Percentiles rank a stretch among this genome's conserved stretches.
Evolutionary conservation across 2,888 invertebrate species (phyloP).

Genomic region (Drosophila paramelanica): DNA sequence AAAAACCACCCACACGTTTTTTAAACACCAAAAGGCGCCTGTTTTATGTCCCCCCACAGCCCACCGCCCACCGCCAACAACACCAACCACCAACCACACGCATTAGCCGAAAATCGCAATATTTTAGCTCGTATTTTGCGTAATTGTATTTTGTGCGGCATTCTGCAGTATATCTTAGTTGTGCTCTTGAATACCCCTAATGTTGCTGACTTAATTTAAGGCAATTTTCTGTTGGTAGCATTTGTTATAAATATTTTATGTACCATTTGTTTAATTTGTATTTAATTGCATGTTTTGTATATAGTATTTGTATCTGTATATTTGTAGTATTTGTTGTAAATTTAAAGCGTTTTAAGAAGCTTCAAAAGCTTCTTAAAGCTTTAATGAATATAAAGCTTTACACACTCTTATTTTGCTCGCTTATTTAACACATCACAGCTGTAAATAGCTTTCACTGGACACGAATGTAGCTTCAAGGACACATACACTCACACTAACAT

Average conservation of each 20-base stretch:
- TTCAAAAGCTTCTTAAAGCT: too few species aligned
- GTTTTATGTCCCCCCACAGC: constrained; percentile 25
- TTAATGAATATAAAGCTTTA: constrained; percentile 3
- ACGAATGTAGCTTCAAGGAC: constrained; percentile 36
- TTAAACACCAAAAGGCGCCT: constrained; percentile 26
- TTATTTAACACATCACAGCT: constrained; percentile 5
- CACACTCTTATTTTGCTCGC: constrained; percentile 10
- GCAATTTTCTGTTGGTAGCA: constrained; percentile 17
- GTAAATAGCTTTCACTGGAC: constrained; percentile 9
- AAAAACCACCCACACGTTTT: constrained; percentile 30
- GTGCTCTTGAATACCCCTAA: constrained; percentile 24
- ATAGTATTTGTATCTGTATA: constrained; percentile 11
- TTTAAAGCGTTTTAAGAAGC: neutral
- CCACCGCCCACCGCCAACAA: neutral
- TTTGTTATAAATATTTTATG: constrained; percentile 5
- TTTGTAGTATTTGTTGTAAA: constrained; percentile 6
- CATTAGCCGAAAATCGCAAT: constrained; percentile 6
- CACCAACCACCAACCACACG: constrained; percentile 1
- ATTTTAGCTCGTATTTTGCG: constrained; percentile 6
- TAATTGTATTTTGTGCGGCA: constrained; percentile 16
- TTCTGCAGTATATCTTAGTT: constrained; percentile 3
- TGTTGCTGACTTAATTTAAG: constrained; percentile 8
- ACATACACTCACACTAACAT: constrained; percentile 61
- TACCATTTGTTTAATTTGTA: constrained; percentile 2
- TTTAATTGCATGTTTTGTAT: constrained; percentile 34